Percentiles rank a stretch among this genome's conserved stretches.
Evolutionary conservation across 2,113 vertebrate species (phyloP).

Genomic region (Cynocephalus volans): DNA sequence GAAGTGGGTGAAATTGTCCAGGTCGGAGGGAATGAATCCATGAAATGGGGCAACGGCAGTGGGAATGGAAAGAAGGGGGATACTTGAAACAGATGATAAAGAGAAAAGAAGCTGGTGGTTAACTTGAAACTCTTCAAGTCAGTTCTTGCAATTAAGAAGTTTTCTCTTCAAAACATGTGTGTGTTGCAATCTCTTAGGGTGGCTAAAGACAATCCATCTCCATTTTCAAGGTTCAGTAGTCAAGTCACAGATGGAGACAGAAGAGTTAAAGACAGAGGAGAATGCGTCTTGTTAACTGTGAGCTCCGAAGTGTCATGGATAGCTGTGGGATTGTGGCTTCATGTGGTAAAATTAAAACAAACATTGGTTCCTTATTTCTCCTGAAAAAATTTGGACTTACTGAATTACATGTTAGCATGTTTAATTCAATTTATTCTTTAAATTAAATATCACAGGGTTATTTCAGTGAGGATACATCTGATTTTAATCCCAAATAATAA

Average conservation of each 20-base stretch:
- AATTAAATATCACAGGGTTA: slow-evolving; percentile 47
- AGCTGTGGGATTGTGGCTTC: neutral
- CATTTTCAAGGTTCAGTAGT: neutral
- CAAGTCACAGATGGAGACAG: neutral
- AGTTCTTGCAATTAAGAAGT: neutral
- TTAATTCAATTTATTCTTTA: slow-evolving; percentile 48
- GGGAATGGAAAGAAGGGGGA: neutral
- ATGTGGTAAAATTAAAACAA: slow-evolving; percentile 52
- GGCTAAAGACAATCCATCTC: neutral
- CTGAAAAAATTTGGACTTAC: slow-evolving; percentile 16
- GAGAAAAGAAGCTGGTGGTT: neutral
- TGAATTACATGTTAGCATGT: slow-evolving; percentile 19
- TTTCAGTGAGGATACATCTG: slow-evolving; percentile 53
- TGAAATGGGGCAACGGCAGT: neutral
- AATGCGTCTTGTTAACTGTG: neutral
- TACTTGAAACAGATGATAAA: neutral
- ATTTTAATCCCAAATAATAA: slow-evolving; percentile 54
- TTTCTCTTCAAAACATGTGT: neutral
- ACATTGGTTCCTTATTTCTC: slow-evolving; percentile 50
- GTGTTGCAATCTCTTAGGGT: neutral
- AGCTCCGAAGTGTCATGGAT: neutral
- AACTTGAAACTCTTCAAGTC: neutral
- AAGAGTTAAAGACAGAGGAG: neutral
- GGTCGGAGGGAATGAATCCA: neutral
- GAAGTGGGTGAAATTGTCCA: neutral